Base-by-base conservation (phyloP, 1,140 invertebrate species). In the Phortica variegata region DNA sequence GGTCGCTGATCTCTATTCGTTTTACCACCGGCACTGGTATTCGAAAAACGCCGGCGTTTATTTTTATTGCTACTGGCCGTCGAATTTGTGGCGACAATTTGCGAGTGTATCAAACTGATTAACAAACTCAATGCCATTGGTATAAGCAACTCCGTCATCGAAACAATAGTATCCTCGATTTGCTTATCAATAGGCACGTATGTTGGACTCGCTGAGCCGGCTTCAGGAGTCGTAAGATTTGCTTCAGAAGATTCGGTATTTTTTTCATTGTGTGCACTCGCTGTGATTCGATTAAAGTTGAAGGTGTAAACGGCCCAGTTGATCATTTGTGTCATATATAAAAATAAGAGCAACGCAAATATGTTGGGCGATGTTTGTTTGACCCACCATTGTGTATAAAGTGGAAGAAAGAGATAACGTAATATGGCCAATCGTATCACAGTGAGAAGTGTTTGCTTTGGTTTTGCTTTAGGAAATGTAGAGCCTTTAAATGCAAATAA, bases 381-480 rank as follows among this genome's bases (percentile, higher is more conserved):
- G 17, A 87, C 84, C 91, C 91, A 96, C 92, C 93, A 96, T 66
- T 83, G 82, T 58, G 84, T 83, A 68, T 90, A 87, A 9, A 89
- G 78, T 2, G 93, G 93, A 43, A 95, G 79, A 65, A 95, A 85
- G 15, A 94, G 55, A 23, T 92, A 83, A 47, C 93, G 81, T 36
- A 89, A 78, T 19, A 92, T 77, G 4, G 90, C 90, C 61, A 89
- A 83, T 61, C 87, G 84, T 37, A 90, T 85, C 36, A 94, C 88
- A 9, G 88, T 88, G 9, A 87, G 81, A 61, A 94, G 82, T 40
- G 90, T 87, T 78, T 93, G 88, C 60, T 93, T 91, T 2, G 93
- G 91, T 73, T 95, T 95, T 7, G 90, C 88, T 82, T 95, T 97
- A 4, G 92, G 87, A 78, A 95, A 95, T 38, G 91, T 93, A 16